A percentile compares a stretch with the other conserved stretches of the same genome.
Conservation (phyloP, 2,113 vertebrate species). For the Rhipidura dahli region DNA sequence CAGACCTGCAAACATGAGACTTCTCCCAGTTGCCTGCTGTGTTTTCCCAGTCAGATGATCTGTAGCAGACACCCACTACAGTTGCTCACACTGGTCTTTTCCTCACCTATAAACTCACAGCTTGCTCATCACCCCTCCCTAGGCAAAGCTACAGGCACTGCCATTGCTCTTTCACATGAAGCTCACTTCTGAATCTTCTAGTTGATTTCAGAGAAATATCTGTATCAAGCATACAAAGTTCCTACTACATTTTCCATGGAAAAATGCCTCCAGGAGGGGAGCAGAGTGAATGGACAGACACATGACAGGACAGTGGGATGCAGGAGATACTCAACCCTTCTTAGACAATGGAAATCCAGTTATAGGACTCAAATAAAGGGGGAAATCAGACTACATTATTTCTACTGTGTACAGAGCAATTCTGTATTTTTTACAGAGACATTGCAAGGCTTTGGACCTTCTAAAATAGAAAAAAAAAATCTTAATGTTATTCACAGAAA, state of each 20-base stretch:
- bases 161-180: neutral
- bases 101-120: neutral
- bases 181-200: neutral
- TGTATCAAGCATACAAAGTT: neutral
- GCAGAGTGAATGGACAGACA: neutral
- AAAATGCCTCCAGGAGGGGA: neutral
- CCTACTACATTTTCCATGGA: neutral
- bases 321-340: neutral
- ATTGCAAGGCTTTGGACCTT: neutral
- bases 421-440: neutral
- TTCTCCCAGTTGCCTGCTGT: neutral
- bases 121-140: neutral
- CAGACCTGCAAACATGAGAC: neutral
- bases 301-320: neutral
- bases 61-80: neutral
- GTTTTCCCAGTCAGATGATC: neutral
- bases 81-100: neutral
- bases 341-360: neutral
- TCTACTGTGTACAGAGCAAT: neutral
- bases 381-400: neutral
- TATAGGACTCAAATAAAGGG: neutral
- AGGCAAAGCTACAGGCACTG: neutral
- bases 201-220: neutral
- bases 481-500: neutral
- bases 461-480: neutral